A percentile compares a stretch with the other conserved stretches of the same genome.
Conservation (phyloP, 2,797 vertebrate species). For the Arremon aurantiirostris region DNA sequence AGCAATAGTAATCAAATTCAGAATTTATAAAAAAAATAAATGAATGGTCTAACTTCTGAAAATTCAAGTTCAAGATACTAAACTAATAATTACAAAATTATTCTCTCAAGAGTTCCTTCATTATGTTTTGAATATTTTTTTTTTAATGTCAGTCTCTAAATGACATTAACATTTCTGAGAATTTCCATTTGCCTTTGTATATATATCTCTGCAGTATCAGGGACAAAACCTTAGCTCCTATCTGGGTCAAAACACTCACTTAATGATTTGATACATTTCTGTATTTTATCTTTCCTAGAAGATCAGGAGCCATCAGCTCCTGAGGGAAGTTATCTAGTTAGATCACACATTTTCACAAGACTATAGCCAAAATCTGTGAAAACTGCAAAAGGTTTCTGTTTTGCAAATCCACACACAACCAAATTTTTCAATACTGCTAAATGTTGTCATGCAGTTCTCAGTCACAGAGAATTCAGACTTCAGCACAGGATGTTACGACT, state of each 20-base stretch:
- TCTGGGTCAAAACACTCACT: not conserved
- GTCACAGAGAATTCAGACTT: not conserved
- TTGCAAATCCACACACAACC: not conserved
- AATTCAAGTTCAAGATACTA: not conserved
- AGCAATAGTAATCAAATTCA: not conserved
- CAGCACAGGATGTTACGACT: not conserved
- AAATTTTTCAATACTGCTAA: not conserved
- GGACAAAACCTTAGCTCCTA: not conserved
- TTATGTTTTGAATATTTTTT: not conserved
- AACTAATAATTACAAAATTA: not conserved
- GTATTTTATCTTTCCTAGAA: not conserved
- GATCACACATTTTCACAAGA: not conserved
- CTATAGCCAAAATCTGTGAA: not conserved
- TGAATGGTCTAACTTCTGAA: not conserved
- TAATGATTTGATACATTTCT: not conserved
- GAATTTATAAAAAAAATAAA: not conserved
- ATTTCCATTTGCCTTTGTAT: not conserved
- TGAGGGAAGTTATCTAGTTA: not conserved
- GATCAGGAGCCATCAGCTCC: slow-evolving; percentile 3
- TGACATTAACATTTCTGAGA: not conserved
- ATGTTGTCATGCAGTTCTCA: not conserved
- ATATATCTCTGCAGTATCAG: not conserved
- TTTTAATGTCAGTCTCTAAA: not conserved
- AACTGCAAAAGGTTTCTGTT: not conserved
- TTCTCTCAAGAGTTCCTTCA: not conserved